These are phyloP conservation scores for Synergus japonicus DNA, from an alignment of 2,888 invertebrate genomes.

Conservation along the genomic window DNA sequence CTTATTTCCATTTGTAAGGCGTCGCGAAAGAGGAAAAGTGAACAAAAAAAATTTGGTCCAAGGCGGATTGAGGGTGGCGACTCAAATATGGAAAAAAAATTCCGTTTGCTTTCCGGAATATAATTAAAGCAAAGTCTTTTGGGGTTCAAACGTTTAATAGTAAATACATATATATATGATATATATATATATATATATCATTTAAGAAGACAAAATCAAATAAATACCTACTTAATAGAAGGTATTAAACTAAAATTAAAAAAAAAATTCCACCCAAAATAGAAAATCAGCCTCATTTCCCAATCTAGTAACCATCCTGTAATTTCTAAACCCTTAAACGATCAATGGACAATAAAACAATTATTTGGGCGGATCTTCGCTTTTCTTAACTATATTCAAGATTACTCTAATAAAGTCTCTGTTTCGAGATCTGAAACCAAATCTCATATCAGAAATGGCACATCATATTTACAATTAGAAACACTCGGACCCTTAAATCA, in stretches of 20 bases:
- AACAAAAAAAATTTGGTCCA: neutral
- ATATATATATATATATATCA: too few species aligned
- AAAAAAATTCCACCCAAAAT: neutral
- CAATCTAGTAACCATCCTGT: neutral
- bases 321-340: neutral
- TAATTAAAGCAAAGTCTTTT: too few species aligned
- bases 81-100: neutral
- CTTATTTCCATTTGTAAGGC: neutral
- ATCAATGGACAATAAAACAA: neutral
- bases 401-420: slow-evolving; percentile 11
- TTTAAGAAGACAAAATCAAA: neutral
- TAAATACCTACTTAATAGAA: neutral
- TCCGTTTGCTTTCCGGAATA: too few species aligned
- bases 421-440: neutral
- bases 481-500: neutral
- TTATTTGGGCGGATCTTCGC: neutral
- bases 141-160: too few species aligned
- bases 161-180: too few species aligned
- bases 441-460: slow-evolving; percentile 16
- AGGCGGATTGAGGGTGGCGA: neutral
- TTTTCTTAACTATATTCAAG: neutral
- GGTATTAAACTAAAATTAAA: neutral
- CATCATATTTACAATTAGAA: slow-evolving; percentile 1
- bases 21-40: neutral
- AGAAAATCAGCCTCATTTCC: neutral